These are phyloP conservation scores for Pinctada fucata DNA, from an alignment of 2,888 invertebrate genomes.

Conservation along the genomic window DNA sequence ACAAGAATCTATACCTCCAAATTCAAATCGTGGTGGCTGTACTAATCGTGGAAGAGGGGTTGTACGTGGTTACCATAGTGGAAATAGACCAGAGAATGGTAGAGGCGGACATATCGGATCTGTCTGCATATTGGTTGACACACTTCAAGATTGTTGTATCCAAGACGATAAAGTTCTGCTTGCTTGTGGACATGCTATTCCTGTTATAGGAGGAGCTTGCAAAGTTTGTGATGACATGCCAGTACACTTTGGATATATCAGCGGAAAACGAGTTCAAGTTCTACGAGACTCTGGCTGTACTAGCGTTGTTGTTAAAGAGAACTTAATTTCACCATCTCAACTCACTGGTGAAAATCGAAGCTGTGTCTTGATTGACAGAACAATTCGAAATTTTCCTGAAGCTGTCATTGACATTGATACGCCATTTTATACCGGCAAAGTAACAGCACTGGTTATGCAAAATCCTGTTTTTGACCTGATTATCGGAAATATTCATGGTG, in stretches of 20 bases:
- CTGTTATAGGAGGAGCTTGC: conserved; percentile 11
- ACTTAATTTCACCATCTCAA: conserved; percentile 23
- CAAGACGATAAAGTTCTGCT: conserved; percentile 8
- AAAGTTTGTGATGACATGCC: neutral
- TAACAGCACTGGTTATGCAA: conserved; percentile 37
- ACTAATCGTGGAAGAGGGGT: neutral
- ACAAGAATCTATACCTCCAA: neutral
- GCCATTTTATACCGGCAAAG: conserved; percentile 35
- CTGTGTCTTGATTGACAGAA: conserved; percentile 43
- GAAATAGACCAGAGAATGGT: neutral
- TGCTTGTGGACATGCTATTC: conserved; percentile 18
- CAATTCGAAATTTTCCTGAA: conserved; percentile 25
- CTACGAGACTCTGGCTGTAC: conserved; percentile 42
- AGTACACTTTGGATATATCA: neutral
- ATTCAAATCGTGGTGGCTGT: neutral
- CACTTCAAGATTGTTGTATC: conserved; percentile 16
- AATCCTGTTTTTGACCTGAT: conserved; percentile 40
- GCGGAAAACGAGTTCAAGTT: neutral
- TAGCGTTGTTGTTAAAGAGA: conserved; percentile 32
- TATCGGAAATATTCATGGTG: conserved; percentile 36
- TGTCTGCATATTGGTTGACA: conserved; percentile 1
- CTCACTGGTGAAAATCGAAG: conserved; percentile 28
- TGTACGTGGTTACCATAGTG: neutral
- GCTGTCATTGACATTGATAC: conserved; percentile 36
- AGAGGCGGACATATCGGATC: neutral